Base-by-base conservation (phyloP, 2,113 vertebrate species). In the Rhagologus leucostigma region DNA sequence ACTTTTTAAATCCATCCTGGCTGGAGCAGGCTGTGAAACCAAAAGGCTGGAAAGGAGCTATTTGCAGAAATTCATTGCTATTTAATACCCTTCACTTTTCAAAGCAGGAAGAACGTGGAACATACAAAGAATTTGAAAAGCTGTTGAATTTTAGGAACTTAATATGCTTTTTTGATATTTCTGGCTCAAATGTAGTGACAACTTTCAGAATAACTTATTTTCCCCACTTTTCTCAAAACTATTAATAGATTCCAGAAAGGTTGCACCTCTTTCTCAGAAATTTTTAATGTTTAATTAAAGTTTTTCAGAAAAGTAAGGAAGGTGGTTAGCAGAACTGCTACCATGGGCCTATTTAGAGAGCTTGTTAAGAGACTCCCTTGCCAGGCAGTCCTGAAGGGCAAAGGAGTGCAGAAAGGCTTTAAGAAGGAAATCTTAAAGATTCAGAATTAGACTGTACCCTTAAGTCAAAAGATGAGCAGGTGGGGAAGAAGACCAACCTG, bases 401-500 rank as follows among this genome's bases (percentile, higher is more conserved):
- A 63, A 57, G 42, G 9, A 84, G 30, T 23, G 15, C 33, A 63
- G 21, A 17, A 74, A 44, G 32, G 32, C 4, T 35, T 70, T 29
- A 50, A 30, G 42, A 84, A 68, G 17, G 17, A 79, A 89, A 50
- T 56, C 24, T 46, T 41, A 20, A 23, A 50, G 15, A 1, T 11
- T 20, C 49, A 75, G 30, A 19, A 46, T 11, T 23, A 69, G 55
- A 11, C 21, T 9, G 3, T 32, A 42, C 21, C 15, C 21, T 63
- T 24, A 22, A 41, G 41, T 32, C 9, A 15, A 46, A 70, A n/a
- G 33, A 57, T 46, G 50, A 65, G 3, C 29, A 0, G 1, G 32
- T 5, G 30, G 13, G 33, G 29, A 46, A 47, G 44, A 79, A 55
- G 17, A 32, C 4, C 0, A 0, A 3, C 12, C 20, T 57, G 33